Evolutionary conservation across 2,888 invertebrate species (phyloP).

Genomic region (Tethea ocularis): DNA sequence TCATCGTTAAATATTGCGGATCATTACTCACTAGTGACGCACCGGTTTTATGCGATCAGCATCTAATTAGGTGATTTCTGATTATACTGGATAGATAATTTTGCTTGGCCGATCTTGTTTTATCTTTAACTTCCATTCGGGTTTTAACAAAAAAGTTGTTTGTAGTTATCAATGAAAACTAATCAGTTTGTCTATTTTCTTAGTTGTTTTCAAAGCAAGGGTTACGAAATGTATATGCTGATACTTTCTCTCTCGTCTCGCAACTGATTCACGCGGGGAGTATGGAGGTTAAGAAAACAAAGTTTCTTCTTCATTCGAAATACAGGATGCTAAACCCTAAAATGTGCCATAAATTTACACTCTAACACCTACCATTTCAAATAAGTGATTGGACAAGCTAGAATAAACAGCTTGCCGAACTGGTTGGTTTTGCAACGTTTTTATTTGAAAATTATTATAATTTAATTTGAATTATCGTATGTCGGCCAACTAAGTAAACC

Average conservation of each 20-base stretch:
- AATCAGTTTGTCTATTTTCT: conserved; percentile 53
- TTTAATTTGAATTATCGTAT: conserved; percentile 21
- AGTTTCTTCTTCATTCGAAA: conserved; percentile 58
- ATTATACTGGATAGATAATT: neutral
- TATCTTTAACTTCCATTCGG: too few relatives aligned
- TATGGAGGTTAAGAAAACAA: conserved; percentile 81
- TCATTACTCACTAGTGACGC: conserved; percentile 8
- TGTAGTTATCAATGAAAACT: conserved; percentile 37
- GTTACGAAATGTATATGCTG: conserved; percentile 68
- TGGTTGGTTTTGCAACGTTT: conserved; percentile 33
- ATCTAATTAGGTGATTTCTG: conserved; percentile 1
- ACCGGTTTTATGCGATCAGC: conserved; percentile 5
- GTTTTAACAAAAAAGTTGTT: too few relatives aligned
- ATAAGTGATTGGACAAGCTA: conserved; percentile 26
- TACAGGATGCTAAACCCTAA: conserved; percentile 54
- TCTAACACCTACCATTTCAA: conserved; percentile 27
- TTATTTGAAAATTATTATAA: conserved; percentile 33
- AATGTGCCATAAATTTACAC: conserved; percentile 35
- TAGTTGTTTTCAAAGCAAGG: conserved; percentile 58
- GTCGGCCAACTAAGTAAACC: conserved; percentile 12
- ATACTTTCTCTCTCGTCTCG: conserved; percentile 76
- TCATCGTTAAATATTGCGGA: conserved; percentile 8
- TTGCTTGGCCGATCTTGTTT: conserved; percentile 9
- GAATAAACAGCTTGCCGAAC: conserved; percentile 29
- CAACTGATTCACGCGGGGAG: conserved; percentile 64